Evolutionary conservation across 2,797 vertebrate genomes (phyloP).

Genomic region (Typhlichthys subterraneus): DNA sequence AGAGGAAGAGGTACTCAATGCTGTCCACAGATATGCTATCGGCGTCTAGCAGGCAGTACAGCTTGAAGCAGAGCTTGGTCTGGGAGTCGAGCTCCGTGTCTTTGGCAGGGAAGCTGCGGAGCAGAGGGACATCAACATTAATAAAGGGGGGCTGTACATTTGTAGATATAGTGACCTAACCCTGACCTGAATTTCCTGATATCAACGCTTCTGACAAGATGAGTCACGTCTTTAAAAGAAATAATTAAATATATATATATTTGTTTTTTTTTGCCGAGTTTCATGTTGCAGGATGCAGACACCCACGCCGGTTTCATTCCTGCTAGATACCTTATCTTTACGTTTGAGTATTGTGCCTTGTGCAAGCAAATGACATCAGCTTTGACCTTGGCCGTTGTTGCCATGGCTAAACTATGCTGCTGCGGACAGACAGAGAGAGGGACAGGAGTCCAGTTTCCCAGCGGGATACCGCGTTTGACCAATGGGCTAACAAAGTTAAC

Average conservation of each 20-base stretch:
- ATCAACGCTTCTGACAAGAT: too few species aligned
- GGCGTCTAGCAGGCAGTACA: constrained; percentile 89
- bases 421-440: constrained; percentile 39
- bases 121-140: constrained; percentile 18
- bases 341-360: constrained; percentile 38
- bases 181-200: constrained; percentile 37
- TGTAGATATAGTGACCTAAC: neutral
- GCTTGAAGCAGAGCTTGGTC: constrained; percentile 89
- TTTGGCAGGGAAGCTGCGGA: constrained; percentile 80
- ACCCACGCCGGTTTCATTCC: constrained; percentile 48
- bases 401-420: neutral
- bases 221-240: too few species aligned
- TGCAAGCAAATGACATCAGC: constrained; percentile 60
- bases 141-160: constrained; percentile 15
- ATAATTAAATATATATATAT: too few species aligned
- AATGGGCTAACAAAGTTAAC: constrained; percentile 42
- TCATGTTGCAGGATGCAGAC: constrained; percentile 37
- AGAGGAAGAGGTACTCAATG: constrained; percentile 90
- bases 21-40: constrained; percentile 86
- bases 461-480: constrained; percentile 44
- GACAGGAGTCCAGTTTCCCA: constrained; percentile 50
- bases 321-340: constrained; percentile 47
- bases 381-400: constrained; percentile 40
- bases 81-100: constrained; percentile 78
- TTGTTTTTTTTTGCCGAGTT: constrained; percentile 17